Conservation (phyloP, 35 echinoderm and acorn worm species). For the Anneissia japonica region DNA sequence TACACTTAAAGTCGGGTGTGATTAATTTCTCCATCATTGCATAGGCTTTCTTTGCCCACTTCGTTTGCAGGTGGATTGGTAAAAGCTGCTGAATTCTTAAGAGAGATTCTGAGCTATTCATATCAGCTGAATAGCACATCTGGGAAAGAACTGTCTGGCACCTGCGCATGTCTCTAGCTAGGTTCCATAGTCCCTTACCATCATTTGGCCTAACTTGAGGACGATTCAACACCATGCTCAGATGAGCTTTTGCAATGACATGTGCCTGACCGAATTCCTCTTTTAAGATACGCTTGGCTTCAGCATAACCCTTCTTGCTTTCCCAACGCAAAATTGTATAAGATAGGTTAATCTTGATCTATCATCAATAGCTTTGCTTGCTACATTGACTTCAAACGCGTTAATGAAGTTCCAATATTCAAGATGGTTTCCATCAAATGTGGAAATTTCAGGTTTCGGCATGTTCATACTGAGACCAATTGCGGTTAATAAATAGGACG, state of each 20-base stretch:
- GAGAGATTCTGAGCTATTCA: constrained; percentile 32
- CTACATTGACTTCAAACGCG: constrained; percentile 23
- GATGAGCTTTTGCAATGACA: constrained; percentile 30
- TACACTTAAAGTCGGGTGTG: constrained; percentile 33
- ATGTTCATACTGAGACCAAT: not conserved
- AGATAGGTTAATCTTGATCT: constrained; percentile 21
- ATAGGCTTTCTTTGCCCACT: constrained; percentile 42
- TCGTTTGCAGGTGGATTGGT: constrained; percentile 38
- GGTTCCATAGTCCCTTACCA: not conserved
- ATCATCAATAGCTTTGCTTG: constrained; percentile 12
- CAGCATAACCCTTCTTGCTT: constrained; percentile 32
- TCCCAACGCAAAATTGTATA: constrained; percentile 30
- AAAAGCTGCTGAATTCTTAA: constrained; percentile 46
- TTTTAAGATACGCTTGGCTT: constrained; percentile 47
- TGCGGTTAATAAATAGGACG: not conserved
- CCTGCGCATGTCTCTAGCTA: constrained; percentile 29
- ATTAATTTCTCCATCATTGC: constrained; percentile 21
- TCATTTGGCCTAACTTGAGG: constrained; percentile 30
- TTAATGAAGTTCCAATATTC: constrained; percentile 40
- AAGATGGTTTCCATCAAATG: constrained; percentile 28
- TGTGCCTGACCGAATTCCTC: constrained; percentile 43
- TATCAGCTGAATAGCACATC: constrained; percentile 27
- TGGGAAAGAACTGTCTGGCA: constrained; percentile 33
- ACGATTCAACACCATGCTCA: constrained; percentile 10
- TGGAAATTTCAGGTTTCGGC: constrained; percentile 30